These are phyloP conservation scores for Chionoecetes opilio DNA, from an alignment of 1,140 invertebrate genomes.

Conservation along the genomic window DNA sequence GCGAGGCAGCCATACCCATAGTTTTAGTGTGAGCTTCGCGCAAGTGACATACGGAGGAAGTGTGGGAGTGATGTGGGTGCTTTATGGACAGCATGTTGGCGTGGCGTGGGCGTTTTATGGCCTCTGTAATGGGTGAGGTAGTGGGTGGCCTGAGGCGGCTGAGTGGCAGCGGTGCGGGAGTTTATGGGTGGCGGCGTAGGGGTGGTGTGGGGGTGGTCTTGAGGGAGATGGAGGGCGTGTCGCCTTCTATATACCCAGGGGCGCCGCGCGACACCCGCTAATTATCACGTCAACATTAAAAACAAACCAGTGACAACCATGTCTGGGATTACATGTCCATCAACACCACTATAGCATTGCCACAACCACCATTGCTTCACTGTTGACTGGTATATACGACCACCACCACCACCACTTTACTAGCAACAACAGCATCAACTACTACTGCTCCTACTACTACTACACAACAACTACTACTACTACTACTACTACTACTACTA, in stretches of 20 bases:
- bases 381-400: background rate
- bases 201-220: background rate
- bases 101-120: slow-evolving; percentile 34
- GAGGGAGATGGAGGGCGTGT: background rate
- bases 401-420: background rate
- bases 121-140: background rate
- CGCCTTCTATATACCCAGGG: background rate
- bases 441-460: no score
- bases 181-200: background rate
- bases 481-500: no score
- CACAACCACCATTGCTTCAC: background rate
- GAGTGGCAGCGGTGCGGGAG: background rate
- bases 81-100: background rate
- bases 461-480: no score
- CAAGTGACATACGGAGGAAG: background rate
- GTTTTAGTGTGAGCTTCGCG: background rate
- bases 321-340: background rate
- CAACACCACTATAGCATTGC: background rate
- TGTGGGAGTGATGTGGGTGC: slow-evolving; percentile 34
- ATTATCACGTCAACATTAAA: slow-evolving; percentile 20
- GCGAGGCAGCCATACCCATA: no score
- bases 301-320: background rate
- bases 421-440: no score
- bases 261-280: background rate
- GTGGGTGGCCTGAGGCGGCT: background rate